Base-by-base conservation (phyloP, 30 jellyfish, hydroid and myxozoan species). In the Morbakka virulenta region DNA sequence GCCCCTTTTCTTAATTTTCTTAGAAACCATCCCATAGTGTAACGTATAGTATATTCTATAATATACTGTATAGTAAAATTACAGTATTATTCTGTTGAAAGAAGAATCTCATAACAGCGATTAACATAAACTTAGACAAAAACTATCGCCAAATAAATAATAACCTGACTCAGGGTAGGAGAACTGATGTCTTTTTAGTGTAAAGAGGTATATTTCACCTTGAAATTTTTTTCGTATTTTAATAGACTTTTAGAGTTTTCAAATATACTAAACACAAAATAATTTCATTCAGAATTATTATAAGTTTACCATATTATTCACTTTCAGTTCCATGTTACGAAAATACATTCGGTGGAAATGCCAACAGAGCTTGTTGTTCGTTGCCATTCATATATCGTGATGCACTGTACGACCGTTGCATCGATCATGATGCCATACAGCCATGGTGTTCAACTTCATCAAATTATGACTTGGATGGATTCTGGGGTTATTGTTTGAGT, bases 371-470 rank as follows among this genome's bases (percentile, higher is more conserved):
- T 0, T 84, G 95, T 1, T 84, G 95, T 62, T 77, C 66, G 9
- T 75, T 84, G 33, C 95, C 95, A 20, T 84, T 84, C 52, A 74
- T 74, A 65, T 84, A 84, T 71, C 74, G 75, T 32, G 95, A 76
- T 66, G 67, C 89, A 17, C 74, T 84, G 62, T 76, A 52, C 48
- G 82, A 76, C 57, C 66, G 67, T 49, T 84, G 95, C 75, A 84
- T 87, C 22, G 68, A 25, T 23, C 79, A 64, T 36, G 95, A 84
- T 31, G 35, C 33, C 63, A 74, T 52, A 50, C 67, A 51, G 32
- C 32, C 64, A 3, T 84, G 95, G 95, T 84, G 95, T 52, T 69
- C 95, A 0, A 84, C 95, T 22, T 74, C 95, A 2, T 74, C 95
- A 23, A 84, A 84, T 41, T 84, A 74, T 75, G 95, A 84, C 32